Conservation (phyloP, 2,797 vertebrate species). For the Megalops cyprinoides region DNA sequence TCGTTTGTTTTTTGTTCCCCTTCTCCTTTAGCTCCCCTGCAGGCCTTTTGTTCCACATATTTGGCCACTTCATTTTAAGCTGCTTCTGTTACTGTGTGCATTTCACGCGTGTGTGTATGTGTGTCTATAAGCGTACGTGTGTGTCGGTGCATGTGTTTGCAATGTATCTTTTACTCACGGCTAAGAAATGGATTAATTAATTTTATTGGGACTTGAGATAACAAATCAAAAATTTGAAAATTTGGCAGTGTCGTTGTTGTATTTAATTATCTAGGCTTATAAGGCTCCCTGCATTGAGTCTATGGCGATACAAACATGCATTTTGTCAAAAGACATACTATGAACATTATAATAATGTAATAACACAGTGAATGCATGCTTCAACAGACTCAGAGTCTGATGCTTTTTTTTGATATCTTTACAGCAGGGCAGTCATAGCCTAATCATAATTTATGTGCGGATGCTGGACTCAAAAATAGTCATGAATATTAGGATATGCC, state of each 20-base stretch:
- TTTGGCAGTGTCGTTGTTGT: slow-evolving; percentile 57
- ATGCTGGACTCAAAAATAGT: neutral
- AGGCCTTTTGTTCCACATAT: slow-evolving; percentile 77
- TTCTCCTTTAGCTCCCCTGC: slow-evolving; percentile 88
- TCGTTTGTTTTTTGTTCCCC: slow-evolving; percentile 88
- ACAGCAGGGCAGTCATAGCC: neutral
- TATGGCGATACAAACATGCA: neutral
- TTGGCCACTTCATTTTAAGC: slow-evolving; percentile 77
- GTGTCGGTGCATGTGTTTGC: slow-evolving; percentile 35
- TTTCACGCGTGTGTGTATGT: slow-evolving; percentile 42
- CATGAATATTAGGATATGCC: neutral
- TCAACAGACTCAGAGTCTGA: neutral
- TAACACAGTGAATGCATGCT: neutral
- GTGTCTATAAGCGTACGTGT: slow-evolving; percentile 44
- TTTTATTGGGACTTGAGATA: slow-evolving; percentile 73
- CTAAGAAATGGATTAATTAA: slow-evolving; percentile 62
- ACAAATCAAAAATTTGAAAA: slow-evolving; percentile 67
- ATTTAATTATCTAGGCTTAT: slow-evolving; percentile 53
- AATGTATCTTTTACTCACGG: slow-evolving; percentile 4
- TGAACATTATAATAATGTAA: neutral
- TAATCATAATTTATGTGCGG: neutral
- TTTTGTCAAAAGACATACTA: neutral
- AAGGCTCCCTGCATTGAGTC: slow-evolving; percentile 34
- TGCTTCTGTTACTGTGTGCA: slow-evolving; percentile 38
- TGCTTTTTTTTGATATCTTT: too few relatives aligned